Base-by-base conservation (phyloP, 92 coral and sea anemone genomes). In the Palythoa heliodiscus region DNA sequence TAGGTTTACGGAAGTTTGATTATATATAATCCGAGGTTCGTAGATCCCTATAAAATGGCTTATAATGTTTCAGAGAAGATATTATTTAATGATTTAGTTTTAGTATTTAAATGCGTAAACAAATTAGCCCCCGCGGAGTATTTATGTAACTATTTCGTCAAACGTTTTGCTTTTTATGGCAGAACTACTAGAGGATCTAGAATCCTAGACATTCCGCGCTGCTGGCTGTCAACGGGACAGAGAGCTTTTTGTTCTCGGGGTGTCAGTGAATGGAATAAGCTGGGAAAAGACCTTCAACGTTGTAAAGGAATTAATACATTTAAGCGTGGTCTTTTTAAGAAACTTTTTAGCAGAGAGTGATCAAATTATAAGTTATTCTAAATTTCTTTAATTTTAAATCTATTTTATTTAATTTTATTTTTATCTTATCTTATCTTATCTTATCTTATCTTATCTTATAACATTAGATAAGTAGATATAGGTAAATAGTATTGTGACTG, bases 61-160 rank as follows among this genome's bases (percentile, higher is more conserved):
- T n/a, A n/a, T 22, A 76, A 54, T 3, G 70, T 63, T 63, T 60
- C 84, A 54, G 84, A 20, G 35, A 71, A 86, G 54, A 23, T 86
- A 57, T 63, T 64, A 86, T 82, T 48, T 48, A 87, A 87, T 71
- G 37, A 71, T 52, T 35, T 87, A 80, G 61, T 57, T 35, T 74
- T 79, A 78, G 40, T 40, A 48, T 87, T 70, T 71, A 80, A 79
- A 80, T 80, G 82, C 52, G 20, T 83, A 69, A 69, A 70, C 50
- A 17, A 43, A 39, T 52, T 80, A 72, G 82, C 73, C 66, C 82
- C 76, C 35, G n/a, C n/a, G n/a, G 90, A 87, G 25, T 19, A 72
- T 47, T 81, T 72, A 71, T 47, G 86, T 72, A 81, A 61, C 24
- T 74, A 88, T 88, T 88, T 88, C 52, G 72, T 72, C 71, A 82